Conservation (phyloP, 92 coral and sea anemone species). For the Parazoanthus swiftii region DNA sequence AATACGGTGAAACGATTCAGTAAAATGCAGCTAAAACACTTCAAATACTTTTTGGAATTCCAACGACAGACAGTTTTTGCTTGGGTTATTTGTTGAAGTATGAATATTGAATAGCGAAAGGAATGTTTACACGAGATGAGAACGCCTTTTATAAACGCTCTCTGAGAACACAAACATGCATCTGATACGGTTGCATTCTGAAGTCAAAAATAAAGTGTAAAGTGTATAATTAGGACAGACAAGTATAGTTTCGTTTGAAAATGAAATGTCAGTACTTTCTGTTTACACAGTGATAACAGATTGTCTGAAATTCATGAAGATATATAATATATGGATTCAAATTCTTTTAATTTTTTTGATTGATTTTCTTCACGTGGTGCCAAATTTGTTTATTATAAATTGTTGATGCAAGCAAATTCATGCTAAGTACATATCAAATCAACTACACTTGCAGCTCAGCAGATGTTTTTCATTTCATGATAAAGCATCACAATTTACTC, state of each 20-base stretch:
- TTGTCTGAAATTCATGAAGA: not conserved
- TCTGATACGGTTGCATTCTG: not conserved
- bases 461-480: not conserved
- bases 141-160: not conserved
- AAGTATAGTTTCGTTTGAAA: not conserved
- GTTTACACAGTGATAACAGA: not conserved
- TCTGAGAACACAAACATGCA: not conserved
- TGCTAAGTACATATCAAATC: not conserved
- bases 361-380: not conserved
- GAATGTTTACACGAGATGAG: not conserved
- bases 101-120: slow-evolving; percentile 7
- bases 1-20: not conserved
- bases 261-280: not conserved
- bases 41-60: slow-evolving; percentile 4
- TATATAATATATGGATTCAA: not conserved
- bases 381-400: not conserved
- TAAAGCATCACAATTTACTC: too few relatives aligned
- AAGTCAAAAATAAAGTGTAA: not conserved
- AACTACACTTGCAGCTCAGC: not conserved
- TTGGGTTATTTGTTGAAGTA: not conserved
- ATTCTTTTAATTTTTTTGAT: too few relatives aligned
- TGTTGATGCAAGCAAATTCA: not conserved
- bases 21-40: not conserved
- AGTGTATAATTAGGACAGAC: not conserved
- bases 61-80: not conserved